Base-by-base conservation (phyloP, 2,113 vertebrate genomes). In the Elachura formosa region DNA sequence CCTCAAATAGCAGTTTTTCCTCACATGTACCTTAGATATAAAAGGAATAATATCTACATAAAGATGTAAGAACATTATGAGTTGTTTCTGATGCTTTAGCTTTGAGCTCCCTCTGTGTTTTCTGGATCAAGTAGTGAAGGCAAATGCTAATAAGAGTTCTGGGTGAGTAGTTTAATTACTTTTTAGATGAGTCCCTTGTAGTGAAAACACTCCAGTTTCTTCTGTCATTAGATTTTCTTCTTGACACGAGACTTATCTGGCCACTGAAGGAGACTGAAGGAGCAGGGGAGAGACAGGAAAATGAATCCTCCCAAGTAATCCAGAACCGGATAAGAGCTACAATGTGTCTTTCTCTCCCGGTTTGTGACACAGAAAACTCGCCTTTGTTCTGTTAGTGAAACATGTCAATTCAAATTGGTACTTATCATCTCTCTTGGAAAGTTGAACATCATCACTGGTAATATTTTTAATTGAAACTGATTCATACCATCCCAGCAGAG, bases 401-500 rank as follows among this genome's bases (percentile, higher is more conserved):
- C 43, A 62, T 63, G 49, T 25, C 2, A 5, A 51, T 92, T 90
- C 75, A 92, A 92, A 88, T 67, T 80, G 94, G 51, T 77, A 59
- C 28, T 95, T 92, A 71, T 54, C 2, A 2, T 76, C 45, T 85
- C 61, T 93, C 69, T 87, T 87, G 78, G 84, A 81, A 84, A 95
- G 67, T 48, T 73, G 62, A 90, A 66, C 84, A 61, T 61, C 84
- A 85, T 93, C 90, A 87, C 23, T 85, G 41, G 49, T 76, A 80
- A 87, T 73, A 62, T 41, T 93, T 96, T 91, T 94, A 96, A 96
- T 91, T 96, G 93, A 89, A 95, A 93, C 62, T 64, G 84, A 95
- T 85, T 82, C 49, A 85, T 72, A 68, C 1, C 2, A 38, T 75
- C 84, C 71, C 87, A 93, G 41, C 38, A 85, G 45, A 91, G 36